Conservation (phyloP, 2,888 invertebrate species). For the Apotomis capreana region DNA sequence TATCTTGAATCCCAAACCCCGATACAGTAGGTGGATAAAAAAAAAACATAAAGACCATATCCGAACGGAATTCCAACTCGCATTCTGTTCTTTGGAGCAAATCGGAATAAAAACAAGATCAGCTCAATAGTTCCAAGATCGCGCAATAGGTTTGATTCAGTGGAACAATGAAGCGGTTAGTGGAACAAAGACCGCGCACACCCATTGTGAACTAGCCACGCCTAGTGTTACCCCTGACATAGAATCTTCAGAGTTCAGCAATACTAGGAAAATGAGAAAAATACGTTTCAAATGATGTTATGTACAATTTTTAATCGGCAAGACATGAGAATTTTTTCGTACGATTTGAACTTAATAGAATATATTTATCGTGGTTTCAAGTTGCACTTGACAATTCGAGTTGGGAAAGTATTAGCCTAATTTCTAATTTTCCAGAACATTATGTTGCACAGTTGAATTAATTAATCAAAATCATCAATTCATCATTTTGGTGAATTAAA, state of each 20-base stretch:
- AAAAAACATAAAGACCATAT: background rate
- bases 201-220: conserved; percentile 41
- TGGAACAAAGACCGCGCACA: conserved; percentile 42
- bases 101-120: background rate
- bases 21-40: no score
- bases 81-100: background rate
- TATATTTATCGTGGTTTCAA: no score
- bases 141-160: conserved; percentile 25
- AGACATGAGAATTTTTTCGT: no score
- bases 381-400: no score
- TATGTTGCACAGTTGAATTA: no score
- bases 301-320: background rate
- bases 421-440: no score
- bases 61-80: no score
- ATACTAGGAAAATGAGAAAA: conserved; percentile 11
- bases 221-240: conserved; percentile 46
- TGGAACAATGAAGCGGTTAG: conserved; percentile 22
- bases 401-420: no score
- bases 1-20: no score
- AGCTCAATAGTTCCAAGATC: conserved; percentile 4
- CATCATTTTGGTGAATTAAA: no score
- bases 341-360: no score
- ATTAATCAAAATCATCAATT: no score
- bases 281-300: background rate
- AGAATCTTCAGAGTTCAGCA: conserved; percentile 41